Base-by-base conservation (phyloP, 1,140 invertebrate species). In the Hormaphis cornu region DNA sequence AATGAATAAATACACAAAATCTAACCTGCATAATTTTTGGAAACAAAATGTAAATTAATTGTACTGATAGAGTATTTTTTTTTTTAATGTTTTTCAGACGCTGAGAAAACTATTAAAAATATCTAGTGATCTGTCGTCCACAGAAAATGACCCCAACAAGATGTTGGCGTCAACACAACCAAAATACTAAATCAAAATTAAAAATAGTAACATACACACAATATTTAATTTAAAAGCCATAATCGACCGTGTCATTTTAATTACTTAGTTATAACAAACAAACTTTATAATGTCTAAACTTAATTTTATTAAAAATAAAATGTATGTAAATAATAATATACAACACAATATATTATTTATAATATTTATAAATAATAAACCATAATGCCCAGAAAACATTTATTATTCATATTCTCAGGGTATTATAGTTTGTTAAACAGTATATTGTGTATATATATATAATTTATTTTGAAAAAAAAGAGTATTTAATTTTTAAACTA, bases 41-140 rank as follows among this genome's bases (percentile, higher is more conserved):
- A n/a, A n/a, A n/a, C n/a, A n/a, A n/a, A n/a, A n/a, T n/a, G n/a
- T n/a, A n/a, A n/a, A n/a, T n/a, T n/a, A n/a, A n/a, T n/a, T n/a
- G n/a, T n/a, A n/a, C n/a, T n/a, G n/a, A n/a, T n/a, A n/a, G n/a
- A n/a, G n/a, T n/a, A n/a, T n/a, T n/a, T n/a, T n/a, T n/a, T 61
- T 8, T 18, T 56, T 69, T n/a, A n/a, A n/a, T n/a, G n/a, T 44
- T 40, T 48, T 63, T 14, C 28, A 63, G 33, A 35, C 30, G 12
- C 74, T 30, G 18, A 52, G 33, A 58, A 33, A 37, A 54, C 48
- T 44, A 20, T 30, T 44, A 16, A 46, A 73, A 37, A 69, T 54
- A 24, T 69, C 69, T 20, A 54, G 33, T 54, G 50, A 54, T 24
- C 53, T 69, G 9, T n/a, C n/a, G n/a, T 35, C 33, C 16, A 9